A percentile compares a stretch with the other conserved stretches of the same genome.
These are phyloP conservation scores for Acromyrmex echinatior DNA, from an alignment of 1,140 invertebrate species.

Conservation along the genomic window DNA sequence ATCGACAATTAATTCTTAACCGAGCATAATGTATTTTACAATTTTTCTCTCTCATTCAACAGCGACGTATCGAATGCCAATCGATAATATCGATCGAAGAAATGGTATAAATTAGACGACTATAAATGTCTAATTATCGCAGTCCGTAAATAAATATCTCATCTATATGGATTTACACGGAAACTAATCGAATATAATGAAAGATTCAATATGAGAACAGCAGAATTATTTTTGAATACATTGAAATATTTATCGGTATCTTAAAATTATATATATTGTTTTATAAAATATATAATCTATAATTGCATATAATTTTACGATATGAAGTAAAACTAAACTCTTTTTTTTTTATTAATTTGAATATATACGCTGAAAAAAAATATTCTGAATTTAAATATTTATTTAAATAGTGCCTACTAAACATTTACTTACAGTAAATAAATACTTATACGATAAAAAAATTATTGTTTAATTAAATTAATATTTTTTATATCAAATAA, in stretches of 20 bases:
- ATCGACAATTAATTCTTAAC: conserved; percentile 20
- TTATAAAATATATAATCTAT: neutral
- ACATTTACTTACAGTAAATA: too few species aligned
- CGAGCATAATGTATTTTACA: conserved; percentile 21
- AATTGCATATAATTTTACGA: neutral
- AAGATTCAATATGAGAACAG: neutral
- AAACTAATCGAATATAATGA: conserved; percentile 30
- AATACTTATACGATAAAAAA: too few species aligned
- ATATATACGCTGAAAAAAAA: neutral
- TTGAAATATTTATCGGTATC: neutral
- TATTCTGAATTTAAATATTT: too few species aligned
- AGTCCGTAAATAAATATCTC: conserved; percentile 31
- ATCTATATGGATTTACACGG: neutral
- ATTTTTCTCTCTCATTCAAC: conserved; percentile 33
- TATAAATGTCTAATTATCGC: conserved; percentile 35
- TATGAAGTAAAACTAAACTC: neutral
- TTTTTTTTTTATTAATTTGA: neutral
- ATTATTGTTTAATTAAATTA: too few species aligned
- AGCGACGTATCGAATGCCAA: conserved; percentile 36
- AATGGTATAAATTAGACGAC: conserved; percentile 45
- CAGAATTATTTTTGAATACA: conserved; percentile 10
- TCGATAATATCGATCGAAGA: conserved; percentile 22
- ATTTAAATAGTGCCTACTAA: too few species aligned
- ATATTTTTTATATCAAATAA: too few species aligned
- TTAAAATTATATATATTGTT: neutral